Evolutionary conservation across 2,113 vertebrate species (phyloP).

Genomic region (Spea bombifrons): DNA sequence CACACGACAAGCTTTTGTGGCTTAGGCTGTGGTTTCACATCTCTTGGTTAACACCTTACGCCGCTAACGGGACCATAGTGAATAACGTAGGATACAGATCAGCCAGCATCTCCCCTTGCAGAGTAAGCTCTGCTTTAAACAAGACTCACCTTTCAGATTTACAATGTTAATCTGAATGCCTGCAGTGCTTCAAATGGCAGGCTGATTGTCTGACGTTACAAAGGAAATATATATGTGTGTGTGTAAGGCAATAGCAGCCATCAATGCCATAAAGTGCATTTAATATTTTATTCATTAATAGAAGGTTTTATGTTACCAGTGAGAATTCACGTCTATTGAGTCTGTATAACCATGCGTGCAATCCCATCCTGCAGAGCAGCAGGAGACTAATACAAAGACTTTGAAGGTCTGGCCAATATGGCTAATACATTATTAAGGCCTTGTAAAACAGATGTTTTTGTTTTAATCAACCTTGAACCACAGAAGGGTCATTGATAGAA

Average conservation of each 20-base stretch:
- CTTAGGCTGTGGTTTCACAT: conserved; percentile 16
- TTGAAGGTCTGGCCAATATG: neutral
- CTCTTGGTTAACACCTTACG: neutral
- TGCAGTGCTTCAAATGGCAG: conserved; percentile 33
- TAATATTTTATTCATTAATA: conserved; percentile 45
- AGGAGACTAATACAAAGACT: conserved; percentile 16
- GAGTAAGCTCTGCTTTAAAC: neutral
- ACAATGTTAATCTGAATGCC: conserved; percentile 27
- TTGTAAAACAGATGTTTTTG: conserved; percentile 18
- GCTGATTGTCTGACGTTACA: conserved; percentile 17
- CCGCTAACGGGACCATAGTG: conserved; percentile 3
- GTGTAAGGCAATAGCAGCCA: conserved; percentile 21
- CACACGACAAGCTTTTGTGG: neutral
- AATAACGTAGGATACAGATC: conserved; percentile 25
- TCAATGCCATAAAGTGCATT: conserved; percentile 27
- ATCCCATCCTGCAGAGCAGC: neutral
- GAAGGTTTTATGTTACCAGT: conserved; percentile 33
- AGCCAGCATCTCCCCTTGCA: conserved; percentile 15
- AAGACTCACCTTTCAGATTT: conserved; percentile 1
- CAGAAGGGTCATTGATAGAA: conserved; percentile 18
- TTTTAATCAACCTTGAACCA: neutral
- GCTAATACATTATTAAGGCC: conserved; percentile 10
- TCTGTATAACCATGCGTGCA: neutral
- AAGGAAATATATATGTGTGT: conserved; percentile 19
- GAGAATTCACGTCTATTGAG: conserved; percentile 12